Conservation (phyloP, 2,888 invertebrate genomes). For the Elegia similella region DNA sequence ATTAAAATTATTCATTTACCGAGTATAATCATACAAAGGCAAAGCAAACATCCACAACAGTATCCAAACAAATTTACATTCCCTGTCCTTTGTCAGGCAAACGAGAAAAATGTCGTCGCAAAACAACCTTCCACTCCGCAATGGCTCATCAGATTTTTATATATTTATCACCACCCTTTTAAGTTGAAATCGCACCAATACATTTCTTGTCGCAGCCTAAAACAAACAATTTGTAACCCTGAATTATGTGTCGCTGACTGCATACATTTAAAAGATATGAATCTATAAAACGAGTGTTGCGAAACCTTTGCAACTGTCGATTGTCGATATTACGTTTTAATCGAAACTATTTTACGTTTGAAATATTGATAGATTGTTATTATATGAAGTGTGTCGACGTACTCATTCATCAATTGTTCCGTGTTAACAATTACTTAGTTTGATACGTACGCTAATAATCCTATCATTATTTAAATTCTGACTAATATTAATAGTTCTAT, state of each 20-base stretch:
- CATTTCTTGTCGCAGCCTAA: conserved; percentile 76
- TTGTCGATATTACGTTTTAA: conserved; percentile 19
- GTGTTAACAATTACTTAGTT: conserved; percentile 20
- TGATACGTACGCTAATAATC: conserved; percentile 11
- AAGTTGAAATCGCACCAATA: conserved; percentile 77
- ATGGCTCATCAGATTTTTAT: conserved; percentile 64
- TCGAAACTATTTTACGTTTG: neutral
- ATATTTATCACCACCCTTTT: conserved; percentile 78
- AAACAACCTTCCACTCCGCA: conserved; percentile 55
- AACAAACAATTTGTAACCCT: conserved; percentile 81
- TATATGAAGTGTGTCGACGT: conserved; percentile 3
- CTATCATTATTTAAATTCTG: conserved; percentile 16
- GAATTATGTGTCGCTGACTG: conserved; percentile 80
- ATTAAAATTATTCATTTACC: conserved; percentile 66
- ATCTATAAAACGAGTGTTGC: conserved; percentile 72
- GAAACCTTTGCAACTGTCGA: conserved; percentile 24
- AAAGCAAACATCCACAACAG: conserved; percentile 57
- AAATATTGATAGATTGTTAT: conserved; percentile 19
- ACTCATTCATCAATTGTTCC: conserved; percentile 15
- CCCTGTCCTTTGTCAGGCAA: conserved; percentile 61
- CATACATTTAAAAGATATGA: conserved; percentile 80
- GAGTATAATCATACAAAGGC: conserved; percentile 48
- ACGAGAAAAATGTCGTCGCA: conserved; percentile 58
- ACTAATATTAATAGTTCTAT: conserved; percentile 14
- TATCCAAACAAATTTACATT: conserved; percentile 59